Conservation (phyloP, 1,140 invertebrate genomes). For the Drosophila albomicans region DNA sequence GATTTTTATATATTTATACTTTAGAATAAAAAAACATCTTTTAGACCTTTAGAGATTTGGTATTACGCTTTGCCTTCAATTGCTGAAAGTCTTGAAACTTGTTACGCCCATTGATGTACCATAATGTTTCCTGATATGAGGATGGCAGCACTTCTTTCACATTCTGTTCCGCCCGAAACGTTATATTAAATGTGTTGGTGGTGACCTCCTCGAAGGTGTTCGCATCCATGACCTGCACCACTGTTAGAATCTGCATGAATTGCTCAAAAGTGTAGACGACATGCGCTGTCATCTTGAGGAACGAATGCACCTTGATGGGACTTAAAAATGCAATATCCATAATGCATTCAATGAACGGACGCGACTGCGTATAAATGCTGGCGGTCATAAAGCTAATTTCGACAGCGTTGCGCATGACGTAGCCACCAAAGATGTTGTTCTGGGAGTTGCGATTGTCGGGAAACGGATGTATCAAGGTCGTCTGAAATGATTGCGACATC, state of each 20-base stretch:
- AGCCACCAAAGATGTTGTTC: constrained; percentile 93
- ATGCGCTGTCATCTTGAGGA: constrained; percentile 89
- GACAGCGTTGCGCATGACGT: constrained; percentile 90
- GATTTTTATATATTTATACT: too few relatives aligned
- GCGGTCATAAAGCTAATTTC: constrained; percentile 90
- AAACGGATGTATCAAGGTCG: constrained; percentile 58
- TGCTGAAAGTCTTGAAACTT: constrained; percentile 38
- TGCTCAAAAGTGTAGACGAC: constrained; percentile 89
- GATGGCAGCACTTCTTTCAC: constrained; percentile 88
- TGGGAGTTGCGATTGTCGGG: constrained; percentile 88
- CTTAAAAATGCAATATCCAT: constrained; percentile 89
- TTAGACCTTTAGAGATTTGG: too few relatives aligned
- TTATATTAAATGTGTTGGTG: constrained; percentile 91
- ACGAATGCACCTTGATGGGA: constrained; percentile 89
- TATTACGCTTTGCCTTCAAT: not conserved
- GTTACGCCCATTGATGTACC: constrained; percentile 89
- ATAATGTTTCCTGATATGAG: constrained; percentile 90
- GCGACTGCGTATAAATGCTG: constrained; percentile 86
- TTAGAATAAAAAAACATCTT: too few relatives aligned
- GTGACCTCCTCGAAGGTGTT: constrained; percentile 86
- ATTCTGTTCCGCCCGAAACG: constrained; percentile 86
- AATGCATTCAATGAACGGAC: constrained; percentile 87
- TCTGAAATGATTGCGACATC: constrained; percentile 86
- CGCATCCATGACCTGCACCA: constrained; percentile 88
- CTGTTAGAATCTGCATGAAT: constrained; percentile 88